Percentiles rank a stretch among this genome's conserved stretches.
Evolutionary conservation across 2,888 invertebrate genomes (phyloP).

Genomic region (Hirtodrosophila duncani): DNA sequence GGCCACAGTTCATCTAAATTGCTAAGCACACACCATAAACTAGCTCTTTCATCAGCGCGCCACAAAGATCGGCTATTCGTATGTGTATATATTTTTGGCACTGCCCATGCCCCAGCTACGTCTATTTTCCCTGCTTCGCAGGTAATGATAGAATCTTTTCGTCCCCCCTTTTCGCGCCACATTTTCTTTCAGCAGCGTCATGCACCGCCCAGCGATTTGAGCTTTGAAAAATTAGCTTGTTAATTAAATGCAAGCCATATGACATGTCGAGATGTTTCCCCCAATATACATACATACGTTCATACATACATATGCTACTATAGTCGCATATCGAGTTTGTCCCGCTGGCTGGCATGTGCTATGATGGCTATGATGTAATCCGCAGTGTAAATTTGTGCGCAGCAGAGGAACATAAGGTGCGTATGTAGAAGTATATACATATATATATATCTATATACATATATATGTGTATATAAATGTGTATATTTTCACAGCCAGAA

Average conservation of each 20-base stretch:
- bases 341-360: background rate
- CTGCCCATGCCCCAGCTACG: background rate
- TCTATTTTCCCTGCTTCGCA: no score
- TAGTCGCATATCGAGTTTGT: background rate
- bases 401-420: slow-evolving; percentile 14
- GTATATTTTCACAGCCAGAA: slow-evolving; percentile 21
- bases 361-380: slow-evolving; percentile 51
- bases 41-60: slow-evolving; percentile 30
- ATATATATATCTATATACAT: slow-evolving; percentile 6
- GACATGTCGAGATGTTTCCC: slow-evolving; percentile 47
- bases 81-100: slow-evolving; percentile 10
- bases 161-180: no score
- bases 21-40: slow-evolving; percentile 38
- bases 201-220: slow-evolving; percentile 54
- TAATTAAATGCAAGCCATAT: slow-evolving; percentile 69
- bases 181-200: background rate
- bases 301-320: background rate
- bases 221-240: slow-evolving; percentile 72
- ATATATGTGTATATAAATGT: slow-evolving; percentile 11
- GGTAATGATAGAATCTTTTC: no score
- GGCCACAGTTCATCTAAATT: slow-evolving; percentile 48
- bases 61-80: slow-evolving; percentile 8
- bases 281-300: slow-evolving; percentile 14
- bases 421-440: slow-evolving; percentile 8
- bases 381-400: slow-evolving; percentile 61